These are phyloP conservation scores for Dipodomys spectabilis DNA, from an alignment of 2,113 vertebrate genomes.

Conservation along the genomic window DNA sequence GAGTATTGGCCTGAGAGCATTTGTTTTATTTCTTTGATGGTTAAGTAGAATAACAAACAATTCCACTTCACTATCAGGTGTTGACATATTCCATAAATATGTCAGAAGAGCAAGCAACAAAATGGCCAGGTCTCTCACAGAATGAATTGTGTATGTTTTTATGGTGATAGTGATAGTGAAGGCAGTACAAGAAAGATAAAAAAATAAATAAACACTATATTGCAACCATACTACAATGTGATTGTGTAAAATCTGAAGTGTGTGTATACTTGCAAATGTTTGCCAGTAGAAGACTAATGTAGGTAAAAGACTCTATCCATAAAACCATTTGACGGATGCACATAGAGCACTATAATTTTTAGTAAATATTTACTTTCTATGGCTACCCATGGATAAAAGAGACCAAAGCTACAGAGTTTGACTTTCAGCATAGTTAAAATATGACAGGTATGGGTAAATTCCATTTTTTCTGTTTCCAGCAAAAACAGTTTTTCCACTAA, in stretches of 20 bases:
- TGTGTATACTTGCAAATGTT: not conserved
- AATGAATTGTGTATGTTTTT: not conserved
- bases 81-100: not conserved
- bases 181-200: not conserved
- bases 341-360: not conserved
- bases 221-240: not conserved
- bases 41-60: not conserved
- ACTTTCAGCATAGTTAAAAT: not conserved
- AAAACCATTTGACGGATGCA: not conserved
- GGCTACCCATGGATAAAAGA: not conserved
- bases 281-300: not conserved
- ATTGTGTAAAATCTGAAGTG: not conserved
- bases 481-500: not conserved
- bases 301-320: not conserved
- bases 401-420: not conserved
- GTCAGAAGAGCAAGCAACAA: not conserved
- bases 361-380: constrained; percentile 20
- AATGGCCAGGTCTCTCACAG: not conserved
- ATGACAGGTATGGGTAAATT: not conserved
- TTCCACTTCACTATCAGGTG: not conserved
- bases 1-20: not conserved
- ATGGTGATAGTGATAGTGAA: not conserved
- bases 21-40: constrained; percentile 11
- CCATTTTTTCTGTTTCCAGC: constrained; percentile 19
- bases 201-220: constrained; percentile 11